Conservation (phyloP, 2,797 vertebrate species). For the Gymnothorax reevesii region DNA sequence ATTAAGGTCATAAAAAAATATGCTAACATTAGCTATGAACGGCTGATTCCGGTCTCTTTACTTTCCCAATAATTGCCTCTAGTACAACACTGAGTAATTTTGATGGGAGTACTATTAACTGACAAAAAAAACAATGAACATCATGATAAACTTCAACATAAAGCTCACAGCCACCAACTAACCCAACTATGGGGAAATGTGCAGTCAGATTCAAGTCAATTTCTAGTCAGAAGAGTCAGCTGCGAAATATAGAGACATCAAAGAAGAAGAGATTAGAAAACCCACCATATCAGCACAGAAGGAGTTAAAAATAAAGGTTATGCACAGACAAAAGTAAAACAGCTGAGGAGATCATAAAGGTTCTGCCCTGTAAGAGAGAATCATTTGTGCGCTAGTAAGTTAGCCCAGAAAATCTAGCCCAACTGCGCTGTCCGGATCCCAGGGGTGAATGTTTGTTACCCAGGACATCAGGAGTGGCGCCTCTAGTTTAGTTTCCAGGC, state of each 20-base stretch:
- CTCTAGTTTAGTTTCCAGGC: constrained; percentile 75
- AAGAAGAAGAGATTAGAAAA: constrained; percentile 33
- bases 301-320: background rate
- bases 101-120: background rate
- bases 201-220: background rate
- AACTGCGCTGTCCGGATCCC: constrained; percentile 29
- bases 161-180: background rate
- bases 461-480: constrained; percentile 31
- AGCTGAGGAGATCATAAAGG: background rate
- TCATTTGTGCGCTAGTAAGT: background rate
- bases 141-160: background rate
- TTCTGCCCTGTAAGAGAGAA: background rate
- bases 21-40: background rate
- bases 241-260: constrained; percentile 4
- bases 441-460: constrained; percentile 52
- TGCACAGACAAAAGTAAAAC: background rate
- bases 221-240: background rate
- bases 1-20: background rate
- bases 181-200: background rate
- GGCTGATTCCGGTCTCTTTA: background rate
- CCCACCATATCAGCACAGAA: constrained; percentile 5
- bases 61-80: background rate
- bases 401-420: background rate
- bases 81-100: background rate
- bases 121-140: background rate